These are phyloP conservation scores for Python bivittatus DNA, from an alignment of 2,113 vertebrate species.

Conservation along the genomic window DNA sequence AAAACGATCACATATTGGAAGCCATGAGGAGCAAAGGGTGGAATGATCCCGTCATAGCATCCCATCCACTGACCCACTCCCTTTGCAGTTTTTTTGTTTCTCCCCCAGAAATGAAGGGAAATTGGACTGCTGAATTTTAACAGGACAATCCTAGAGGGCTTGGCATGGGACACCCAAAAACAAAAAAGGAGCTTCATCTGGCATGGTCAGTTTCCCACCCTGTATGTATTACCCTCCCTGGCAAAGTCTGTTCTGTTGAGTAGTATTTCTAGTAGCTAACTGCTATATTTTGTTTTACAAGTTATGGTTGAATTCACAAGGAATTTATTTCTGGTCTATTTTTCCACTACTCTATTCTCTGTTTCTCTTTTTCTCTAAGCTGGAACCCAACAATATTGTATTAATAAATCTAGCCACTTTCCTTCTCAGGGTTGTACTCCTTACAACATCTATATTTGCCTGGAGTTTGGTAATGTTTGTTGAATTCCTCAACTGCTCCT, in stretches of 20 bases:
- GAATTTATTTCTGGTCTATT: not conserved
- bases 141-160: not conserved
- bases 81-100: too few relatives aligned
- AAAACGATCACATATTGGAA: too few relatives aligned
- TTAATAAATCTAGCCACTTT: not conserved
- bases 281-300: not conserved
- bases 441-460: not conserved
- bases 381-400: not conserved
- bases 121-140: not conserved
- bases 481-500: not conserved
- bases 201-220: not conserved
- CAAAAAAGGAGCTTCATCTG: not conserved
- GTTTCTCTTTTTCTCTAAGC: not conserved
- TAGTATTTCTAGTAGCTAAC: not conserved
- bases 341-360: not conserved
- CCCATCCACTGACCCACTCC: too few relatives aligned
- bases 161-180: too few relatives aligned
- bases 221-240: not conserved
- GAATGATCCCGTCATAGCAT: too few relatives aligned
- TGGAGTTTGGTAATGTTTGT: not conserved
- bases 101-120: too few relatives aligned
- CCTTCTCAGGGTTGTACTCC: not conserved
- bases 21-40: too few relatives aligned
- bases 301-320: not conserved
- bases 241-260: not conserved